Base-by-base conservation (phyloP, 2,888 invertebrate species). In the Pteria penguin region DNA sequence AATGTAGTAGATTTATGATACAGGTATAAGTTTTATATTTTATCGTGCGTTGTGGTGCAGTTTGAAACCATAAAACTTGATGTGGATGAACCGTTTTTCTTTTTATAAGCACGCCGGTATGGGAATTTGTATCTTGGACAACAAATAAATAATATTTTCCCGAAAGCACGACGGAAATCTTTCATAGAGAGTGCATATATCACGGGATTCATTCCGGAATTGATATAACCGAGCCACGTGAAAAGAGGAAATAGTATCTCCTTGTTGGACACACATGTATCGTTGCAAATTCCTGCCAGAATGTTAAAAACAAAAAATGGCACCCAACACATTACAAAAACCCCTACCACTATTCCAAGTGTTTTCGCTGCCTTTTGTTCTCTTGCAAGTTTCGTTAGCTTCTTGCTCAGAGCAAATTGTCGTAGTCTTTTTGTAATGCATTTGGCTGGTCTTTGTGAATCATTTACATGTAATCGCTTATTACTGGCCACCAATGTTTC, bases 151-250 rank as follows among this genome's bases (percentile, higher is more conserved):
- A 98, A 93, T 87, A 98, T 96, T 90, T 97, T 95, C 73, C 96
- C 95, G 92, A 98, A 98, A 26, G 98, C 98, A 93, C 98, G 86
- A 83, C 93, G 79, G 92, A 98, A 98, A 93, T 98, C 98, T 89
- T 97, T 94, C 93, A 97, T 98, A 96, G 98, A 98, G 91, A 97
- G 97, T n/a, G 98, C 98, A 92, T 98, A 98, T 90, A 98, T 98
- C 84, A 98, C 97, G 0, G 98, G 98, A 80, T 92, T 92, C 81
- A 92, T 90, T 18, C 91, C 90, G n/a, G 92, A 92, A 79, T 92
- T 92, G 26, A 91, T 87, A 75, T 92, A 92, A 8, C 92, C 92
- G 3, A 92, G 84, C 92, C 92, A 92, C 2, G 92, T 91, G 78
- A 92, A 91, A 5, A 92, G 84, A 4, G 90, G 89, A 75, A 91